These are phyloP conservation scores for Lagopus muta DNA, from an alignment of 2,113 vertebrate species.

Conservation along the genomic window DNA sequence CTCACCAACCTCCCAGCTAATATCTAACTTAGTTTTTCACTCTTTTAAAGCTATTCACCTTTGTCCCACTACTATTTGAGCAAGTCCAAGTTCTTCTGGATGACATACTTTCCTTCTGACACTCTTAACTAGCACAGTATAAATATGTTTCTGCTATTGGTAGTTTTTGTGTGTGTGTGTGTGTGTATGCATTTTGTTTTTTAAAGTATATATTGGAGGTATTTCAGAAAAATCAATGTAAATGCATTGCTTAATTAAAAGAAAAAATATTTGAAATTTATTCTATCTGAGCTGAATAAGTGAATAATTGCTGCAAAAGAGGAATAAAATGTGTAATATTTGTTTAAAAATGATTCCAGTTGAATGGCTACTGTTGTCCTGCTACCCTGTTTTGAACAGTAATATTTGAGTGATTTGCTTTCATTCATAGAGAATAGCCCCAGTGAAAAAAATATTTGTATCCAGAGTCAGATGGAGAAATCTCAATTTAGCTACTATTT, in stretches of 20 bases:
- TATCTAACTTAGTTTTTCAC: too few relatives aligned
- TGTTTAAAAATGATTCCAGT: not conserved
- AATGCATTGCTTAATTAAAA: not conserved
- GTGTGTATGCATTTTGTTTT: not conserved
- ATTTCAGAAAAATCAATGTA: not conserved
- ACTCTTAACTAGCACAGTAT: not conserved
- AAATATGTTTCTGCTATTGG: not conserved
- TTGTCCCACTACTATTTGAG: too few relatives aligned
- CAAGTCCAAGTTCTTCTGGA: too few relatives aligned
- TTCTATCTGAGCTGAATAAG: not conserved
- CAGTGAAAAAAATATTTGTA: not conserved
- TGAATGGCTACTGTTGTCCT: not conserved
- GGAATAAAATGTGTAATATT: not conserved
- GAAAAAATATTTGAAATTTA: not conserved
- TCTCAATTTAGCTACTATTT: rapidly evolving
- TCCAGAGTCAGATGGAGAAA: not conserved
- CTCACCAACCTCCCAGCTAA: too few relatives aligned
- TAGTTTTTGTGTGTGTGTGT: not conserved
- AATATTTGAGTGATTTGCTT: not conserved
- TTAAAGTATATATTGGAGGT: not conserved
- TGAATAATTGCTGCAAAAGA: not conserved
- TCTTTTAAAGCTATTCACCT: too few relatives aligned
- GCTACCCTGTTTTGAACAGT: not conserved
- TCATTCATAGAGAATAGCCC: not conserved
- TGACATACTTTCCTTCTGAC: not conserved